A percentile compares a stretch with the other conserved stretches of the same genome.
Evolutionary conservation across 2,113 vertebrate genomes (phyloP).

Genomic region (Vicugna pacos): DNA sequence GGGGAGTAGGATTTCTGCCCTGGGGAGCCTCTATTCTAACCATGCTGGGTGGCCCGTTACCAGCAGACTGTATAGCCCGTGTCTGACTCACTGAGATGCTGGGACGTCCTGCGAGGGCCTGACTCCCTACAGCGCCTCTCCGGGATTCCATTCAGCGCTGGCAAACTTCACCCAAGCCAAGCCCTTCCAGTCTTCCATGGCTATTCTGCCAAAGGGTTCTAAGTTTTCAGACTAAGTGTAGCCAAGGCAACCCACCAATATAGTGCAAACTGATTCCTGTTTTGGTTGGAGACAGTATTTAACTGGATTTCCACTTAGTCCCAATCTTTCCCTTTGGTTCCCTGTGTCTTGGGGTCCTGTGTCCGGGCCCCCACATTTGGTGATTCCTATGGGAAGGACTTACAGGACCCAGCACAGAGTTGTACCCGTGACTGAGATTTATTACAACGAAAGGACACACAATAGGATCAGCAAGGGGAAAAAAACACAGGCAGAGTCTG

Average conservation of each 20-base stretch:
- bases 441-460: neutral
- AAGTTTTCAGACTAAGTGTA: neutral
- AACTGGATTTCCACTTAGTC: neutral
- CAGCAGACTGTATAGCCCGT: neutral
- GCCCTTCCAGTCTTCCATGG: neutral
- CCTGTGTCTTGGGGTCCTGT: neutral
- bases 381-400: neutral
- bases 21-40: fast-evolving
- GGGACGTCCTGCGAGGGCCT: neutral
- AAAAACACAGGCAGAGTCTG: neutral
- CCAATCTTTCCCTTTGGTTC: neutral
- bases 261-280: neutral
- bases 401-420: neutral
- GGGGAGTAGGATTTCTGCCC: neutral
- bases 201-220: neutral
- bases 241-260: neutral
- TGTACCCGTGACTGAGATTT: neutral
- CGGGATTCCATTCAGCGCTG: fast-evolving
- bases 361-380: neutral
- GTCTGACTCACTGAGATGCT: neutral
- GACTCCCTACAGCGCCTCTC: neutral
- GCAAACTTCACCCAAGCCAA: neutral
- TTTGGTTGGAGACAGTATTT: neutral
- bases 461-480: too few relatives aligned
- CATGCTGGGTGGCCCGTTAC: neutral